These are phyloP conservation scores for Dallia pectoralis DNA, from an alignment of 2,797 vertebrate genomes.

Conservation along the genomic window DNA sequence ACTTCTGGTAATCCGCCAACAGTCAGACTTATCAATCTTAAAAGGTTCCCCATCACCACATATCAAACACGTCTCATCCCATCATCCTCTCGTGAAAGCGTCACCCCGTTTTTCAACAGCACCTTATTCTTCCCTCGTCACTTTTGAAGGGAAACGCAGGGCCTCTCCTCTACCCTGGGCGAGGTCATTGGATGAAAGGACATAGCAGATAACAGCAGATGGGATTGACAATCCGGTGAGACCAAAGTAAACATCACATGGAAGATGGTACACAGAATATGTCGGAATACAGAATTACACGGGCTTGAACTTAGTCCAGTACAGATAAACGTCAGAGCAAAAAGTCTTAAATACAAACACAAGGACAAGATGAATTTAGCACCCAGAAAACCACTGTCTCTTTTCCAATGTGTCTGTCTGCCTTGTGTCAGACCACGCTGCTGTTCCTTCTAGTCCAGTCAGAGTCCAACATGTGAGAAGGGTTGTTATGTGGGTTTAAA, in stretches of 20 bases:
- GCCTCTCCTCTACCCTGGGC: not conserved
- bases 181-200: constrained; percentile 1
- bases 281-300: not conserved
- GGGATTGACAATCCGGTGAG: not conserved
- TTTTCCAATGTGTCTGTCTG: not conserved
- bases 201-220: not conserved
- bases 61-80: not conserved
- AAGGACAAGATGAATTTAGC: not conserved
- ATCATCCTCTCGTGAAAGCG: no score
- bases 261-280: not conserved
- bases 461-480: not conserved
- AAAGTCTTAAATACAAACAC: not conserved
- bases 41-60: not conserved
- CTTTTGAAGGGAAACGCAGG: constrained; percentile 1
- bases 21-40: not conserved
- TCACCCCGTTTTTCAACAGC: not conserved
- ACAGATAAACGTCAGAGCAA: not conserved
- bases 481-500: not conserved
- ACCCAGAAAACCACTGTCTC: not conserved
- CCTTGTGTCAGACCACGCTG: not conserved
- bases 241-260: not conserved
- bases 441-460: not conserved
- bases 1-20: not conserved
- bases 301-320: not conserved
- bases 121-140: not conserved